Percentiles rank a stretch among this genome's conserved stretches.
These are phyloP conservation scores for Heteronetta atricapilla DNA, from an alignment of 2,113 vertebrate genomes.

Conservation along the genomic window DNA sequence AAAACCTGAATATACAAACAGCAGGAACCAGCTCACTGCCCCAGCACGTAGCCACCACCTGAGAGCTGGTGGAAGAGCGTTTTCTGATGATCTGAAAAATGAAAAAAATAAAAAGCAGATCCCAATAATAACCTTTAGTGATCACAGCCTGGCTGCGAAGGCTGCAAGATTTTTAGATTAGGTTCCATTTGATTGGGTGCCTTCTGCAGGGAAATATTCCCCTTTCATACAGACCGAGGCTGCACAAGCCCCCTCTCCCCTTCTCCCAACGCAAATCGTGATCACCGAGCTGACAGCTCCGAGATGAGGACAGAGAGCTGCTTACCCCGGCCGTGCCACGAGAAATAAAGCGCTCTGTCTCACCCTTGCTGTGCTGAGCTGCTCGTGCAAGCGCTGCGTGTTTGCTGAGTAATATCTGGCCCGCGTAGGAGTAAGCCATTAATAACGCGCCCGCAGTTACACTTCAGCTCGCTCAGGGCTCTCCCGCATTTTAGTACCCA, in stretches of 20 bases:
- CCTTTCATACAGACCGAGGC: not conserved
- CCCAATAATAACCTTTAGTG: not conserved
- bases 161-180: not conserved
- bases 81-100: not conserved
- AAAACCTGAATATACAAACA: not conserved
- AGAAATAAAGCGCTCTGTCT: conserved; percentile 16
- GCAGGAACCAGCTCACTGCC: not conserved
- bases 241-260: not conserved
- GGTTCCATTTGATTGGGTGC: not conserved
- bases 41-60: fast-evolving
- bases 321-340: not conserved
- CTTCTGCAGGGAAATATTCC: not conserved
- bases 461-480: conserved; percentile 24
- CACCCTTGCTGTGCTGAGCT: conserved; percentile 22
- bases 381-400: conserved; percentile 63
- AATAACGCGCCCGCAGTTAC: conserved; percentile 62
- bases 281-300: not conserved
- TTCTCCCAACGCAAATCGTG: not conserved
- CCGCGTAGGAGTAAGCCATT: conserved; percentile 78
- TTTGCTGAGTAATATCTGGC: conserved; percentile 78
- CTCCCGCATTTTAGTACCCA: conserved; percentile 36
- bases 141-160: not conserved
- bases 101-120: not conserved
- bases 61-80: not conserved
- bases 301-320: conserved; percentile 7